Evolutionary conservation across 2,888 invertebrate species (phyloP).

Genomic region (Strigamia maritima): DNA sequence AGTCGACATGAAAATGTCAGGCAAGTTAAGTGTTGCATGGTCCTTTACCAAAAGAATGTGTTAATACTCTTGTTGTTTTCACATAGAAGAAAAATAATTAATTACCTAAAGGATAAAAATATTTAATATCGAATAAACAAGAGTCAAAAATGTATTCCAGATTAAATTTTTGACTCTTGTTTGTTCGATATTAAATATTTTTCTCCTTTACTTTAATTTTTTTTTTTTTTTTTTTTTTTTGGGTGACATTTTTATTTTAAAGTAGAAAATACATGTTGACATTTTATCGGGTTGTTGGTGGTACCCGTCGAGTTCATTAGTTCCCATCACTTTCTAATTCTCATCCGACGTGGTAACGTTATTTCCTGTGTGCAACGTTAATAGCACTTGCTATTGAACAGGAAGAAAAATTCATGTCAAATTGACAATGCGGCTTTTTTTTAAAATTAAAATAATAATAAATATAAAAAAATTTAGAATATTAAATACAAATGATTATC

Average conservation of each 20-base stretch:
- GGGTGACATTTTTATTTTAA: no score
- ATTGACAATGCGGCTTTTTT: not conserved
- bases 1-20: slow-evolving; percentile 94
- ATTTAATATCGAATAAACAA: no score
- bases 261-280: not conserved
- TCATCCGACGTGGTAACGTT: not conserved
- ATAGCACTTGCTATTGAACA: not conserved
- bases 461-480: no score
- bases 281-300: not conserved
- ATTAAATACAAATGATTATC: no score
- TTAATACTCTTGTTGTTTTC: not conserved
- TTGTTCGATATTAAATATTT: no score
- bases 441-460: not conserved
- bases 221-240: no score
- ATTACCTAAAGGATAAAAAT: no score
- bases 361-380: not conserved
- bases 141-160: no score
- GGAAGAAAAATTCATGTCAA: not conserved
- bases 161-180: no score
- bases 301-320: not conserved
- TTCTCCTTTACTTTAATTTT: no score
- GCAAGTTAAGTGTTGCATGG: slow-evolving; percentile 55
- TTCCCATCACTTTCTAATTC: not conserved
- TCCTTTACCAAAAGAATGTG: slow-evolving; percentile 9
- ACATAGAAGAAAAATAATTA: not conserved